Evolutionary conservation across 92 coral and sea anemone species (phyloP).

Genomic region (Hydrozoanthus gracilis): DNA sequence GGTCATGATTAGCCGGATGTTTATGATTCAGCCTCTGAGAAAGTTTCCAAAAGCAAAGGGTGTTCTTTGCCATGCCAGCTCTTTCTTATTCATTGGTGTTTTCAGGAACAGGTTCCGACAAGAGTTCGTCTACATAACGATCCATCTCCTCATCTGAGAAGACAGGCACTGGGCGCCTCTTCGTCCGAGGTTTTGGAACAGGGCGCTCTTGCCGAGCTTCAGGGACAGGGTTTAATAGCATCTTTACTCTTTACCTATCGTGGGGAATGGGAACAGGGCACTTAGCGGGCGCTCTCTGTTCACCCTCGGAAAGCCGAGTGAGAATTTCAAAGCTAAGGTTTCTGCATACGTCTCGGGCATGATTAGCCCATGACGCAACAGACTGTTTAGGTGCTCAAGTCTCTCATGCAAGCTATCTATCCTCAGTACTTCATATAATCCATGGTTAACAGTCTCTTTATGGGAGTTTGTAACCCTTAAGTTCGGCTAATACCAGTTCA

Average conservation of each 20-base stretch:
- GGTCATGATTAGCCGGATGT: not conserved
- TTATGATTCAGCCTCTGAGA: slow-evolving; percentile 12
- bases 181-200: slow-evolving; percentile 5
- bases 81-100: not conserved
- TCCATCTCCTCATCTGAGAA: slow-evolving; percentile 11
- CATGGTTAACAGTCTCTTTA: slow-evolving; percentile 13
- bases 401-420: not conserved
- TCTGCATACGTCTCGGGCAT: not conserved
- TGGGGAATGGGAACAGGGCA: slow-evolving; percentile 26
- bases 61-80: slow-evolving; percentile 5
- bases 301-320: slow-evolving; percentile 24
- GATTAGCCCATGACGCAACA: not conserved
- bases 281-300: not conserved
- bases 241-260: slow-evolving; percentile 5
- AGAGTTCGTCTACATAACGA: slow-evolving; percentile 1
- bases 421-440: not conserved
- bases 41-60: slow-evolving; percentile 17
- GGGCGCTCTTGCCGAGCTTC: slow-evolving; percentile 4
- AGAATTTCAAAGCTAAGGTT: slow-evolving; percentile 12
- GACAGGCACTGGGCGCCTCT: not conserved
- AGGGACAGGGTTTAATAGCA: not conserved
- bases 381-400: not conserved
- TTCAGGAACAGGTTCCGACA: not conserved
- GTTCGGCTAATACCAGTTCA: not conserved
- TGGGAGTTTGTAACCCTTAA: slow-evolving; percentile 5